Evolutionary conservation across 2,888 invertebrate genomes (phyloP), one percentile per base, ranked within the genome.

Genomic region (Drosophila flavopinicola): DNA sequence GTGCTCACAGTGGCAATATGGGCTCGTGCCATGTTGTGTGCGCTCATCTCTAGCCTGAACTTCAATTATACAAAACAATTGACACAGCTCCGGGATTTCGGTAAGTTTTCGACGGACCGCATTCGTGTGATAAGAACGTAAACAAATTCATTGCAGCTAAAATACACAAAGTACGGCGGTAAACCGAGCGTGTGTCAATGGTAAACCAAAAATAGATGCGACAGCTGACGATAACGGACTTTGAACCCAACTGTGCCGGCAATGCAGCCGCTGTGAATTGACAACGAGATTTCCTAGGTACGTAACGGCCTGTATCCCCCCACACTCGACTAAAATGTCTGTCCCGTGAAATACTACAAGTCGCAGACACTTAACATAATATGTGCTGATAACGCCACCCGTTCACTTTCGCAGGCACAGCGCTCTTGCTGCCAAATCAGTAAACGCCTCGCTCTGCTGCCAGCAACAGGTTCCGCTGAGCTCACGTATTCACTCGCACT

Each of bases 381-480:
- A 3, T 30, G 3, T 7, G 6, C 25, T 60, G 72, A 73, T 72
- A 72, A 64, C 64, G 15, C 15, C 49, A 53, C 54, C 20, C 38
- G 48, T 57, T 57, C 37, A 53, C 11, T 49, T 58, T 49, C 73
- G n/a, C 56, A 68, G 64, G 27, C 33, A 32, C 11, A 27, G n/a
- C 32, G 48, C 47, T 24, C 27, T 33, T 38, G 23, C 25, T 35
- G 23, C 17, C 15, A 47, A 51, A 49, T 48, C 56, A 72, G 53
- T 65, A 38, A 44, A 33, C 38, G 37, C 48, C 38, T 10, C 17
- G 66, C 38, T 20, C 51, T 53, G 61, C 61, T 42, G 53, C 20
- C 48, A 65, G 75, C 75, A 75, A 75, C 75, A 75, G 75, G 75
- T 75, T 75, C 47, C 48, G 35, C 61, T 25, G 54, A 30, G 29